Conservation (phyloP, 2,113 vertebrate genomes). For the Crotophaga sulcirostris region DNA sequence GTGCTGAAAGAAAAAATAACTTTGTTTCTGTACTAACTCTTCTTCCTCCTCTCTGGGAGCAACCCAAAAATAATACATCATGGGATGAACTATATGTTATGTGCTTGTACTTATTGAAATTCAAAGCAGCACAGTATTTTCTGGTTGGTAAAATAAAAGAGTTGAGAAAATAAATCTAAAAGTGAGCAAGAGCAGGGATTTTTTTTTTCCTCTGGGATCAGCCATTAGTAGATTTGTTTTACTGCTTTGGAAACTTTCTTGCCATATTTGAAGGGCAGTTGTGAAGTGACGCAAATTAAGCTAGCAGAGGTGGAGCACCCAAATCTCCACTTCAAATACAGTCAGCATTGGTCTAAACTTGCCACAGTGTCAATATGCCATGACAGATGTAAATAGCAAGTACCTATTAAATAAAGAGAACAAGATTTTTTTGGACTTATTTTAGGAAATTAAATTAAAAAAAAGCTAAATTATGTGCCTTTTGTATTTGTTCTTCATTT, state of each 20-base stretch:
- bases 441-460: not conserved
- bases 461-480: not conserved
- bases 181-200: not conserved
- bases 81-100: not conserved
- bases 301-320: not conserved
- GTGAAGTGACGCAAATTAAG: not conserved
- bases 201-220: not conserved
- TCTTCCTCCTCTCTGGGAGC: not conserved
- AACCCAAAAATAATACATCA: conserved; percentile 4
- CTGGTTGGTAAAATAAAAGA: not conserved
- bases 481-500: not conserved
- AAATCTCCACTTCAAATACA: not conserved
- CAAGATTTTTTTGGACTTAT: not conserved
- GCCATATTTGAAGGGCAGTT: not conserved
- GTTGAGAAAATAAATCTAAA: not conserved
- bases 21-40: conserved; percentile 2
- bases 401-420: not conserved
- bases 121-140: not conserved
- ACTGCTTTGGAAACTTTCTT: not conserved
- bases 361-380: not conserved
- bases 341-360: not conserved
- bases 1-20: conserved; percentile 17
- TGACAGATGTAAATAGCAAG: not conserved
- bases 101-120: not conserved
- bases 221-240: not conserved